Conservation (phyloP, 2,797 vertebrate species). For the Microctenopoma stevenorrisi region DNA sequence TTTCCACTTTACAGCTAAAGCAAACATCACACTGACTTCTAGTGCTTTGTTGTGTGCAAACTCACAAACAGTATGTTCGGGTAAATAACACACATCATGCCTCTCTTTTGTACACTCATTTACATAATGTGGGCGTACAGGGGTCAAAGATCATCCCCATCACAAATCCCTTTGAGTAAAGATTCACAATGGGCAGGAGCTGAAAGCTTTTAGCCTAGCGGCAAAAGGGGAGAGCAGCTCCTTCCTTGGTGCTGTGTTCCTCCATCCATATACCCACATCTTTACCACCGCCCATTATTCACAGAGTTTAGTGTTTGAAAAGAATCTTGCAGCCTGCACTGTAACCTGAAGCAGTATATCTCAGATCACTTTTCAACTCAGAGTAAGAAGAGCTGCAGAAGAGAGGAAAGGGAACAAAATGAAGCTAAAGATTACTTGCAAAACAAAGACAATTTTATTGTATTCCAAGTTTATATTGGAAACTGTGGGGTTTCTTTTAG, state of each 20-base stretch:
- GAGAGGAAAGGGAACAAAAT: conserved; percentile 36
- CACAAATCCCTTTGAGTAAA: conserved; percentile 83
- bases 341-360: conserved; percentile 79
- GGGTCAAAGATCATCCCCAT: conserved; percentile 87
- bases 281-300: conserved; percentile 59
- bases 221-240: conserved; percentile 70
- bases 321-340: conserved; percentile 70
- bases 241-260: conserved; percentile 54
- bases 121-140: conserved; percentile 86
- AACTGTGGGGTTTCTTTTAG: conserved; percentile 71
- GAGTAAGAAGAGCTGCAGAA: conserved; percentile 52
- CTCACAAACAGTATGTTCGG: conserved; percentile 22
- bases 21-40: conserved; percentile 1
- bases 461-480: conserved; percentile 52
- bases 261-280: conserved; percentile 58
- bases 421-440: conserved; percentile 38
- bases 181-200: conserved; percentile 73
- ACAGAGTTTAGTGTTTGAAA: conserved; percentile 73
- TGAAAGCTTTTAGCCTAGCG: conserved; percentile 73
- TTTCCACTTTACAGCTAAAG: conserved; percentile 2
- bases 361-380: conserved; percentile 78
- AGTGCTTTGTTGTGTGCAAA: background rate
- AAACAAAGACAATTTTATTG: conserved; percentile 72
- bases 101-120: conserved; percentile 81
- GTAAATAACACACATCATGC: conserved; percentile 77